Conservation (phyloP, 1,140 invertebrate genomes). For the Drosophila sechellia region DNA sequence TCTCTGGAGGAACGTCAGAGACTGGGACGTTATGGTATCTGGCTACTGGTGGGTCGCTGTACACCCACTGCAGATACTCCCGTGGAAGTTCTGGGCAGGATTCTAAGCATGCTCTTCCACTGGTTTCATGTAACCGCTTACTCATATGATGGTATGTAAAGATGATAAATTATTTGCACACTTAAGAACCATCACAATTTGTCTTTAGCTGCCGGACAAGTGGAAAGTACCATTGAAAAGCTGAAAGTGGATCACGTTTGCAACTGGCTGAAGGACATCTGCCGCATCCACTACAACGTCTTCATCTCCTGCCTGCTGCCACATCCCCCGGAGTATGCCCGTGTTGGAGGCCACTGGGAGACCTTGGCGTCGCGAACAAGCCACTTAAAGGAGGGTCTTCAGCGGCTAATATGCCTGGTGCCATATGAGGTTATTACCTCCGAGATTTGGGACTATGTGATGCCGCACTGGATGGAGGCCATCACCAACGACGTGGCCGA, state of each 20-base stretch:
- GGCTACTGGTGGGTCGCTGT: constrained; percentile 97
- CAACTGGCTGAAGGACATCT: constrained; percentile 94
- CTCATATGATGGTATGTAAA: constrained; percentile 93
- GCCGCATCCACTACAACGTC: constrained; percentile 92
- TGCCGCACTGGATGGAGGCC: constrained; percentile 99
- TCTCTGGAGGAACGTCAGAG: constrained; percentile 93
- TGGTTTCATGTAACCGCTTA: constrained; percentile 99
- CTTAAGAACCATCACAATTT: background rate
- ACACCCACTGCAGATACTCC: constrained; percentile 94
- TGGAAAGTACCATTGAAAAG: constrained; percentile 94
- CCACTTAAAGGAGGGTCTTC: constrained; percentile 97
- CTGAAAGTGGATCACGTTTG: constrained; percentile 97
- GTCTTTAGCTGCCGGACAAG: constrained; percentile 86
- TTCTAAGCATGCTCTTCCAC: constrained; percentile 98
- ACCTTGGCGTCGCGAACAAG: constrained; percentile 94
- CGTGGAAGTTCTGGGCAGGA: constrained; percentile 93
- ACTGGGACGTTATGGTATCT: constrained; percentile 97
- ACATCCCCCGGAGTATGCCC: constrained; percentile 87
- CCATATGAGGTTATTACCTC: constrained; percentile 98
- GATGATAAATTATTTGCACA: background rate
- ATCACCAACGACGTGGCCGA: constrained; percentile 97
- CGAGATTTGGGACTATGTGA: constrained; percentile 98
- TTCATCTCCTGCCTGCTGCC: constrained; percentile 94
- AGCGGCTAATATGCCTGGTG: constrained; percentile 96
- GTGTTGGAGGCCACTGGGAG: constrained; percentile 98